Evolutionary conservation across 2,113 vertebrate genomes (phyloP).

Genomic region (Amphilophus citrinellus): DNA sequence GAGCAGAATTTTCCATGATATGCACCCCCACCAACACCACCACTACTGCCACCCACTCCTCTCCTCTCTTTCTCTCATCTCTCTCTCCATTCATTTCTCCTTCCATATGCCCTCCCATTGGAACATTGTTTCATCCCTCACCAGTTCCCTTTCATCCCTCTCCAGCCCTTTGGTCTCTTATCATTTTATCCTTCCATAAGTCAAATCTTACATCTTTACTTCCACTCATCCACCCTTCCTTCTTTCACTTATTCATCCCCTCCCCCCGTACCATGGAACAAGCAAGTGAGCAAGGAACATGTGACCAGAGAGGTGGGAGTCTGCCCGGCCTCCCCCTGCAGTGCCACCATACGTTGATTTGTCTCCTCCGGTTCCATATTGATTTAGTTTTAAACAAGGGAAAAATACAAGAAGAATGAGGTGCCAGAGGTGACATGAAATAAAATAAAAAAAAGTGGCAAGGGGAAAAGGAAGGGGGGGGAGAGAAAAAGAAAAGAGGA

Average conservation of each 20-base stretch:
- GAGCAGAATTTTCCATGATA: slow-evolving; percentile 75
- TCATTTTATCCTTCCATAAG: slow-evolving; percentile 71
- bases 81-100: slow-evolving; percentile 60
- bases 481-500: slow-evolving; percentile 13
- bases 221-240: slow-evolving; percentile 45
- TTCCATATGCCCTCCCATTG: slow-evolving; percentile 71
- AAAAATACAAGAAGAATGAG: slow-evolving; percentile 79
- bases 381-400: slow-evolving; percentile 82
- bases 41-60: slow-evolving; percentile 48
- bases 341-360: slow-evolving; percentile 76
- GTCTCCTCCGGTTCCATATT: slow-evolving; percentile 78
- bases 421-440: slow-evolving; percentile 69
- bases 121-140: slow-evolving; percentile 70
- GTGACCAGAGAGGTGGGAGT: slow-evolving; percentile 56
- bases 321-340: slow-evolving; percentile 51
- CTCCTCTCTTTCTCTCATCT: slow-evolving; percentile 56
- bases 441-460: slow-evolving; percentile 38
- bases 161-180: slow-evolving; percentile 73
- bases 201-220: slow-evolving; percentile 72
- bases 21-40: slow-evolving; percentile 29
- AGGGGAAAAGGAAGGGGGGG: background rate
- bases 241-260: slow-evolving; percentile 39
- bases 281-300: slow-evolving; percentile 39
- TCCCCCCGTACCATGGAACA: slow-evolving; percentile 12
- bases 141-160: slow-evolving; percentile 73